phyloP scores from a whole-genome alignment of 2,797 vertebrate genomes.

The Molothrus ater region DNA sequence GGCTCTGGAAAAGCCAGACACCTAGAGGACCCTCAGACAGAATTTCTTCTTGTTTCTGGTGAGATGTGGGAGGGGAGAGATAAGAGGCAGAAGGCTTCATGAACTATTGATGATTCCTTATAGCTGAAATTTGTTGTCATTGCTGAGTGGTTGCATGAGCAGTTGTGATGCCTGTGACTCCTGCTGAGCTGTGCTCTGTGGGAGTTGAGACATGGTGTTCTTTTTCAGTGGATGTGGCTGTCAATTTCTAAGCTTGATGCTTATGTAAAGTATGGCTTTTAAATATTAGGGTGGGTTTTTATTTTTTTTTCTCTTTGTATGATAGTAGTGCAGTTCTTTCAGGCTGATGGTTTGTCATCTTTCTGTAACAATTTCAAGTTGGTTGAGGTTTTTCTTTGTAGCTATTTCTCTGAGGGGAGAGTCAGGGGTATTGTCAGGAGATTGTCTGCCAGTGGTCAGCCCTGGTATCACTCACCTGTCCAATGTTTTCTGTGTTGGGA shows the following conservation, averaged over 20 bases:
- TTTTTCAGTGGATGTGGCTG: conserved; percentile 26
- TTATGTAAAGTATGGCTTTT: conserved; percentile 17
- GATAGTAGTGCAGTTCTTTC: not conserved
- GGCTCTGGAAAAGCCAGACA: not conserved
- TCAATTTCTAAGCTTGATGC: conserved; percentile 23
- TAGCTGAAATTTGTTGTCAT: not conserved
- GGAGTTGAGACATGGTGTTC: conserved; percentile 37
- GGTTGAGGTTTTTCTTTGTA: not conserved
- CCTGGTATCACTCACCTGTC: accelerated
- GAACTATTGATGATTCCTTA: not conserved
- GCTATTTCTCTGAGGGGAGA: not conserved
- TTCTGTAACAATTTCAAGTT: not conserved
- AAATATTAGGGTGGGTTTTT: not conserved
- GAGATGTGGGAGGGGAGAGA: not conserved
- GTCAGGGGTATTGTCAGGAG: not conserved
- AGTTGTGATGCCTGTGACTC: not conserved
- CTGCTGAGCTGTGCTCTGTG: conserved; percentile 47
- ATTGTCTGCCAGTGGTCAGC: not conserved
- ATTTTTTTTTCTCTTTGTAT: not conserved
- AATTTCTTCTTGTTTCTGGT: not conserved
- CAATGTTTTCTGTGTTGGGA: accelerated
- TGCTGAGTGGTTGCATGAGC: not conserved
- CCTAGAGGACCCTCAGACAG: not conserved
- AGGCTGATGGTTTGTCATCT: not conserved
- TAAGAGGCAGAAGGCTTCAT: not conserved